Base-by-base conservation (phyloP, 2,888 invertebrate genomes). In the Pogonocherus hispidulus region DNA sequence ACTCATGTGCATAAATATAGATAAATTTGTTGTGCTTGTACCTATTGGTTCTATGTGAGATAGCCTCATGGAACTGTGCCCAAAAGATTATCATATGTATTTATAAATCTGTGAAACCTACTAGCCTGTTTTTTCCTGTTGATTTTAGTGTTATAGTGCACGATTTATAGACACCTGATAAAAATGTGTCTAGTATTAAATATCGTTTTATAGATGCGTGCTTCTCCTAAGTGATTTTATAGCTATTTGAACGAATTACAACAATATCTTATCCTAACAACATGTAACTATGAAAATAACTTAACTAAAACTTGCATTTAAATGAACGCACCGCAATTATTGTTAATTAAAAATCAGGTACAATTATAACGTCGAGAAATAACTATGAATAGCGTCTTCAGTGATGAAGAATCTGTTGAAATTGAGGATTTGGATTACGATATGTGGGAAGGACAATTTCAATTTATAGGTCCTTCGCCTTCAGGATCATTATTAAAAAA, bases 361-460 rank as follows among this genome's bases (percentile, higher is more conserved):
- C n/a, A n/a, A n/a, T n/a, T n/a, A n/a, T n/a, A 27, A 3, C 8
- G 3, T 27, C 11, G n/a, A 44, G 27, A 22, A 16, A 46, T 41
- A 41, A 41, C 41, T 19, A 55, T 55, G 55, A 37, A 55, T 41
- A 55, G 27, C 20, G 11, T 14, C 18, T 2, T 37, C 46, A 75
- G 69, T 46, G 71, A 67, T 81, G 84, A 84, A 84, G 87, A 86
- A 83, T 86, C 86, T 80, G 82, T 81, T 63, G 79, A 80, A 71
- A 74, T 76, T 85, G 87, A 73, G 35, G 94, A 93, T 81, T 87
- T 94, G 85, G 94, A 93, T 85, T 94, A 93, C 85, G 94, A 95
- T 83, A 91, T 94, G 91, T 95, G 94, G 94, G 93, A 94, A 84
- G 94, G 94, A 67, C 94, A 94, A 86, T 95, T 95, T 81, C 93